Conservation (phyloP, 2,797 vertebrate species). For the Tarsius wallacei region DNA sequence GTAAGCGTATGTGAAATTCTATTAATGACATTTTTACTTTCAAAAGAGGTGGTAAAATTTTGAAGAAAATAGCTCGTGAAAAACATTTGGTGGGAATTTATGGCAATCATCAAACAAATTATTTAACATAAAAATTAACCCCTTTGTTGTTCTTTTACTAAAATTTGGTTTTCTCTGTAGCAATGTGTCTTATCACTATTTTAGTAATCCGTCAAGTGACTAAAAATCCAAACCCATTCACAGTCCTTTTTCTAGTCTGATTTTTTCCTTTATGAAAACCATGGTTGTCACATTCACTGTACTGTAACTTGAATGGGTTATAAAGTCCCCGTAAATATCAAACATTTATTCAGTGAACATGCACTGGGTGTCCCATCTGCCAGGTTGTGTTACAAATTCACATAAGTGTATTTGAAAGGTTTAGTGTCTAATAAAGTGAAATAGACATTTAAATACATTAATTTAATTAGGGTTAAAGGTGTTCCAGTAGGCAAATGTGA, state of each 20-base stretch:
- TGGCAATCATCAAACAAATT: constrained; percentile 29
- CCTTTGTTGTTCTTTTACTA: not conserved
- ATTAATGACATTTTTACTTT: constrained; percentile 6
- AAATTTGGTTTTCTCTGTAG: not conserved
- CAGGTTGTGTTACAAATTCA: not conserved
- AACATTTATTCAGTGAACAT: not conserved
- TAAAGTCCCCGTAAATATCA: not conserved
- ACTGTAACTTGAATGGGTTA: not conserved
- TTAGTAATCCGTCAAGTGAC: not conserved
- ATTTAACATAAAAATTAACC: not conserved
- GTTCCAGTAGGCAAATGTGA: not conserved
- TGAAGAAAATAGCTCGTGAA: not conserved
- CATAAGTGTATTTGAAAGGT: not conserved
- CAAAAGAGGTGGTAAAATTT: not conserved
- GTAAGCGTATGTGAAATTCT: not conserved
- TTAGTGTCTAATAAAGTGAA: constrained; percentile 40
- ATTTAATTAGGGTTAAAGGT: not conserved
- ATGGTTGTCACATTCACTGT: not conserved
- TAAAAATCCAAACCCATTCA: not conserved
- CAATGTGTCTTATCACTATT: not conserved
- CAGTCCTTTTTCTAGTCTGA: not conserved
- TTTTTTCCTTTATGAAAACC: not conserved
- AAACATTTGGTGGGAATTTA: not conserved
- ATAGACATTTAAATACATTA: not conserved
- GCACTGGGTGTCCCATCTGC: not conserved